A percentile compares a stretch with the other conserved stretches of the same genome.
Conservation (phyloP, 2,888 invertebrate species). For the Dysmachus trigonus region DNA sequence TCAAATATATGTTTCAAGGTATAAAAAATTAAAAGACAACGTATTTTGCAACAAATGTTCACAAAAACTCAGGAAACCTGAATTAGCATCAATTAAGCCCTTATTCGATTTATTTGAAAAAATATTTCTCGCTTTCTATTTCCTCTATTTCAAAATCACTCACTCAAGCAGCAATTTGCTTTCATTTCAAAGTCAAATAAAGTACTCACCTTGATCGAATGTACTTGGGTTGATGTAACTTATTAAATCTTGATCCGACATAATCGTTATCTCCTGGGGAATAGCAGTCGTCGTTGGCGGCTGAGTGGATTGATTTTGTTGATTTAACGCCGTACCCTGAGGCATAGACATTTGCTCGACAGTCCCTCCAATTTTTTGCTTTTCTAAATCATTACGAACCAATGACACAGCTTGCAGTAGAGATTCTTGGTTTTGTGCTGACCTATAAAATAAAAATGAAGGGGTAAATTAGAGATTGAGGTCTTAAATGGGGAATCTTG, state of each 20-base stretch:
- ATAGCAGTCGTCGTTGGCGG: constrained; percentile 66
- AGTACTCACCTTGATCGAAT: constrained; percentile 80
- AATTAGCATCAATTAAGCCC: background rate
- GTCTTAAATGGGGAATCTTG: background rate
- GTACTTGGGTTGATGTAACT: constrained; percentile 90
- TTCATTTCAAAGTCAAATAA: background rate
- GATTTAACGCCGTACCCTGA: constrained; percentile 51
- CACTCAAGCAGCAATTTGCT: background rate
- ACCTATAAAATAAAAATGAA: constrained; percentile 48
- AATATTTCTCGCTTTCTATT: background rate
- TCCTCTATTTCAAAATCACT: background rate
- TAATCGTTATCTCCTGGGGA: constrained; percentile 79
- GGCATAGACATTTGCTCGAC: constrained; percentile 50
- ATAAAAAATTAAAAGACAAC: background rate
- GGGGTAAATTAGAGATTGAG: background rate
- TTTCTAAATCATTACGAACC: constrained; percentile 58
- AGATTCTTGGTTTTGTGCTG: constrained; percentile 61
- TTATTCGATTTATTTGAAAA: background rate
- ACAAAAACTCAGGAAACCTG: background rate
- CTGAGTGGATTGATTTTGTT: constrained; percentile 54
- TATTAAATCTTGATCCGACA: constrained; percentile 88
- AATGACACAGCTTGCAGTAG: constrained; percentile 61
- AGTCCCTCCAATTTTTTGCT: constrained; percentile 58
- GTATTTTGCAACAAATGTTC: too few species aligned
- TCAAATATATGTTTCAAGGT: background rate